Percentiles rank a stretch among this genome's conserved stretches.
These are phyloP conservation scores for Cettia cetti DNA, from an alignment of 2,113 vertebrate genomes.

Conservation along the genomic window DNA sequence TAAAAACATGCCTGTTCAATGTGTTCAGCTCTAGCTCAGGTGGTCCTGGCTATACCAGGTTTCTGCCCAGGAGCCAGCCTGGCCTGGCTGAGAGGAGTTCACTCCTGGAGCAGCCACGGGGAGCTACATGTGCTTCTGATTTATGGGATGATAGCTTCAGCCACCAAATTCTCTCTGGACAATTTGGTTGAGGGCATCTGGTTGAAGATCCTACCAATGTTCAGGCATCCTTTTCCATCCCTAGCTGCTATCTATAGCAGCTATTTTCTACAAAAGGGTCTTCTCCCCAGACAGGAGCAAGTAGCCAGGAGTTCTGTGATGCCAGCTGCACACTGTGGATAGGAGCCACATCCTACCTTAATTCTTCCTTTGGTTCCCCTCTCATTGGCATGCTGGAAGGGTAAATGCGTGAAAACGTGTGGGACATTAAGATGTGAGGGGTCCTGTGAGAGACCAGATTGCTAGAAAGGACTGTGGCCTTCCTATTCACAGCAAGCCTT, in stretches of 20 bases:
- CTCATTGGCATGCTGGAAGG: not conserved
- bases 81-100: not conserved
- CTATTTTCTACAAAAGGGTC: not conserved
- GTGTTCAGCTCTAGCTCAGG: not conserved
- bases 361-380: not conserved
- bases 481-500: not conserved
- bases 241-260: not conserved
- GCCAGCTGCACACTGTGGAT: not conserved
- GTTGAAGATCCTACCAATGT: not conserved
- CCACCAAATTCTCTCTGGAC: not conserved
- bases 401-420: not conserved
- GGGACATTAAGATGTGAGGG: fast-evolving
- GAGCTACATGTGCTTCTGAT: fast-evolving
- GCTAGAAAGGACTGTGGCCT: not conserved
- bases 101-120: not conserved
- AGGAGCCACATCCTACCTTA: not conserved
- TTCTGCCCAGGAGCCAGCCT: not conserved
- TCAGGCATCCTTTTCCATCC: not conserved
- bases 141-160: not conserved
- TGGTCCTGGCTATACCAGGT: not conserved
- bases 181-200: not conserved
- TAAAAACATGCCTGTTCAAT: not conserved
- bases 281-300: not conserved
- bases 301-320: not conserved
- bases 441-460: not conserved